Percentiles rank a stretch among this genome's conserved stretches.
Conservation (phyloP, 2,113 vertebrate species). For the Gyps fulvus region DNA sequence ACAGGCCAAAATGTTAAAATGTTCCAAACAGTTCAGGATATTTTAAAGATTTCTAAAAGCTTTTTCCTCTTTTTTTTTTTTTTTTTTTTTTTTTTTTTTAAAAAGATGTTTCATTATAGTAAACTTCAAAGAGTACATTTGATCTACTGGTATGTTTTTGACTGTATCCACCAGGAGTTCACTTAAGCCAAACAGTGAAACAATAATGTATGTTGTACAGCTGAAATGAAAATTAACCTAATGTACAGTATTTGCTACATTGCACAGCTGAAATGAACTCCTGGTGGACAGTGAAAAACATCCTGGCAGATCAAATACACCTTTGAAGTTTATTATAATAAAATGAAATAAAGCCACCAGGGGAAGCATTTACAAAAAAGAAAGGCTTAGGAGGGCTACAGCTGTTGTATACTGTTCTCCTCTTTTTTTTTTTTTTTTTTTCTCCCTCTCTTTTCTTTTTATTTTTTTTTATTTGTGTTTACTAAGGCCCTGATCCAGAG, state of each 20-base stretch:
- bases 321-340: conserved; percentile 46
- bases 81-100: neutral
- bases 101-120: conserved; percentile 39
- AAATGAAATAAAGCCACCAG: conserved; percentile 24
- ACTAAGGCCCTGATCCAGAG: neutral
- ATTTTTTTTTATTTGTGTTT: neutral
- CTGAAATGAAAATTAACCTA: conserved; percentile 47
- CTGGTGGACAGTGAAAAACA: conserved; percentile 41
- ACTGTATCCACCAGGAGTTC: conserved; percentile 23
- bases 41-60: conserved; percentile 43
- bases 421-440: neutral
- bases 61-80: neutral
- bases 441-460: neutral
- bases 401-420: neutral
- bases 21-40: neutral
- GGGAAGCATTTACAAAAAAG: conserved; percentile 15
- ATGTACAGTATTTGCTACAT: conserved; percentile 10
- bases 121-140: conserved; percentile 62
- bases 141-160: conserved; percentile 61
- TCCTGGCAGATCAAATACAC: conserved; percentile 47
- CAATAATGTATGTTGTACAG: conserved; percentile 4
- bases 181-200: conserved; percentile 5
- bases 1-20: conserved; percentile 7
- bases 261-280: conserved; percentile 40
- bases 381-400: conserved; percentile 1